Evolutionary conservation across 2,888 invertebrate genomes (phyloP), one percentile per base, ranked within the genome.

Genomic region (Agrochola lota): DNA sequence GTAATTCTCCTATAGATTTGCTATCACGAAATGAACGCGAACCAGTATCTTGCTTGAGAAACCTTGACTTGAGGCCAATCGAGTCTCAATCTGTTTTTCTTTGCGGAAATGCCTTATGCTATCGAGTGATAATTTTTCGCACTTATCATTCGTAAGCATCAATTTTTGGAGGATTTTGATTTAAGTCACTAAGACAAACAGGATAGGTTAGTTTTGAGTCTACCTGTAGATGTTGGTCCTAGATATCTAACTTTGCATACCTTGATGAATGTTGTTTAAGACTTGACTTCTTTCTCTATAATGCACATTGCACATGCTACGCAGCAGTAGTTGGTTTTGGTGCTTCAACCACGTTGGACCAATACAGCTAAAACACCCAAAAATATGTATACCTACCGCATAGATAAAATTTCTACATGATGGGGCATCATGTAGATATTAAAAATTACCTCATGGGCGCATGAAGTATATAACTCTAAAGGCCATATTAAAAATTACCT

Each of bases 61-160:
- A 78, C 30, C 43, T 68, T 68, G 57, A n/a, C 52, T 69, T 69
- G 72, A 78, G 55, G 60, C 1, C 46, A 64, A 66, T 79, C 12
- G 30, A 57, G 30, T 59, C 62, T n/a, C 62, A 68, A 83, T 81
- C 30, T 52, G 1, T 0, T 7, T 43, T 9, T 23, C 57, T 60
- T 64, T 35, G n/a, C 35, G 83, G 60, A 67, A 82, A 35, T 46
- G 1, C 8, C 23, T 12, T n/a, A n/a, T 57, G 17, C 52, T 52
- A 59, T 62, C 49, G 15, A 15, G 3, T 63, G 67, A 71, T 63
- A 63, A 40, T 20, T 67, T 60, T 46, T 40, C 9, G 8, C 11
- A 49, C 20, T 69, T 78, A 43, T 5, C 23, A 63, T 12, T 23
- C 49, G 49, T 12, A 26, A 26, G 11, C 1, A 76, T n/a, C 0